Evolutionary conservation across 1,140 invertebrate species (phyloP), one percentile per base, ranked within the genome.

Genomic region (Drosophila auraria): DNA sequence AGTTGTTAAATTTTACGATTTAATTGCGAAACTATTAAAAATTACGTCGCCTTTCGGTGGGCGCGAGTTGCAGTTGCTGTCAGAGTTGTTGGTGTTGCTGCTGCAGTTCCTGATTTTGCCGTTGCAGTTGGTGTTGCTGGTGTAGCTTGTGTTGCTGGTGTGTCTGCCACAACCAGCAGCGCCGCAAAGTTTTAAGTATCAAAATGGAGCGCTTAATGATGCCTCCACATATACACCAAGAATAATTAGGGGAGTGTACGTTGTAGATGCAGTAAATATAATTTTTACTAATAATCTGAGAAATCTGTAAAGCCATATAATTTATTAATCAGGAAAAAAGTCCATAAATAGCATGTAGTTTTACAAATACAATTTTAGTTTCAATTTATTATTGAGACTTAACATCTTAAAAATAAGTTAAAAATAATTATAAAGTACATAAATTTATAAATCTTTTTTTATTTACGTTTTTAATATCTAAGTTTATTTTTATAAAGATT

Each of bases 1-100:
- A 91, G 87, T 91, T 91, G 87, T 91, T 83, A 91, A 91, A 91
- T 87, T 91, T 91, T 91, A 91, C 87, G 87, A 89, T 91, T 91
- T 91, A 91, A 91, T 91, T 91, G 83, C 87, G 74, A 83, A 83
- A 87, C 83, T 91, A 87, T 91, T 91, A 91, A 91, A 91, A 91
- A 91, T 91, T 87, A 91, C 80, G 83, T 91, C 83, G 80, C 86
- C 80, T 78, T 82, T 79, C 73, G 63, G 30, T 64, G 82, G 78
- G 66, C 61, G 42, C 56, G 65, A 68, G 59, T 47, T 81, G 64
- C 30, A 69, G 64, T 56, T 47, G 68, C 64, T 50, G 62, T 60
- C 65, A 54, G 42, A 20, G 65, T 70, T 25, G 50, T 70, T 45
- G 40, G 30, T 69, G 38, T 54, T 56, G 23, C 44, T 54, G 23